These are phyloP conservation scores for Thereva unica DNA, from an alignment of 2,888 invertebrate species.

Conservation along the genomic window DNA sequence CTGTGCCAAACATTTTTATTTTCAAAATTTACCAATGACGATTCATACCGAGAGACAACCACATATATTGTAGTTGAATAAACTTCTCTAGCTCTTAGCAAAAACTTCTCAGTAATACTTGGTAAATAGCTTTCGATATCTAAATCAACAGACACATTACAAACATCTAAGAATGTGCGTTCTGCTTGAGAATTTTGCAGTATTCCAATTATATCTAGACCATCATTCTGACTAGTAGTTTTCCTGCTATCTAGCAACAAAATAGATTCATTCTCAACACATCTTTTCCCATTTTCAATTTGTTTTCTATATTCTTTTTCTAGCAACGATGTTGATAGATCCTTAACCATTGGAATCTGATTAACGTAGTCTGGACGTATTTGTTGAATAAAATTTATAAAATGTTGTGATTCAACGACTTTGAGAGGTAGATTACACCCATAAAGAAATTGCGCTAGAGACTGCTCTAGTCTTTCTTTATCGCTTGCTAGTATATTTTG, in stretches of 20 bases:
- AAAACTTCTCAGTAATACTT: not conserved
- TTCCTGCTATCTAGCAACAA: conserved; percentile 1
- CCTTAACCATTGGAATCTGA: not conserved
- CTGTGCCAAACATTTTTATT: not conserved
- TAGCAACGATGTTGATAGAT: not conserved
- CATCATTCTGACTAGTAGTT: not conserved
- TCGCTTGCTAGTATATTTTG: too few relatives aligned
- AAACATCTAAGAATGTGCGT: not conserved
- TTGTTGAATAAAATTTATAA: not conserved
- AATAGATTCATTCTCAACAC: not conserved
- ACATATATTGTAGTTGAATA: not conserved
- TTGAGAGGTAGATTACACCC: not conserved
- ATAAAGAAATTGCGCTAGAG: not conserved
- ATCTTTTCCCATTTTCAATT: not conserved
- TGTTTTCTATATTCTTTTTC: conserved; percentile 1
- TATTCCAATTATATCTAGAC: not conserved
- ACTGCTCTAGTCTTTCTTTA: too few relatives aligned
- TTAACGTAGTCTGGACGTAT: not conserved
- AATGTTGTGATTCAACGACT: not conserved
- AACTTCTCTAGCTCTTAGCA: not conserved
- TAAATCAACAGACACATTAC: not conserved
- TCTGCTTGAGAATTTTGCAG: not conserved
- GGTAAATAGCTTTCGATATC: not conserved
- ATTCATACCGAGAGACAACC: conserved; percentile 9
- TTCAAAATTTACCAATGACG: conserved; percentile 4